phyloP scores from a whole-genome alignment of 2,113 vertebrate species.

The Chitala chitala region DNA sequence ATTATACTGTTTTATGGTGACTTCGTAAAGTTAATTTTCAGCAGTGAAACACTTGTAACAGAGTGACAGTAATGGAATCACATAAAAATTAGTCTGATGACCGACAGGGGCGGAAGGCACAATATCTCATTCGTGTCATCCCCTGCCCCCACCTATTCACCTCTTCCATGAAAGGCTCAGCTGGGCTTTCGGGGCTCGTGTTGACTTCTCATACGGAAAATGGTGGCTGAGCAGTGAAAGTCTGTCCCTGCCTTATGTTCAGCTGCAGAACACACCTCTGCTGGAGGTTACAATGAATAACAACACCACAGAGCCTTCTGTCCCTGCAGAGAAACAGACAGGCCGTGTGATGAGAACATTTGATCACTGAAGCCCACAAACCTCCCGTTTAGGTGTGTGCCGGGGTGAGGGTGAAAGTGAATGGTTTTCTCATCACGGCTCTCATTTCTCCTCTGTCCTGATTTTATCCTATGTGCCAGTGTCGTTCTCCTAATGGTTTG shows the following conservation, averaged over 20 bases:
- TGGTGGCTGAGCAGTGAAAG: not conserved
- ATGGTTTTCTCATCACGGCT: not conserved
- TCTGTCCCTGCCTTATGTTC: not conserved
- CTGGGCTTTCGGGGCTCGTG: not conserved
- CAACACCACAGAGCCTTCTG: not conserved
- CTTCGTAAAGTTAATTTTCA: not conserved
- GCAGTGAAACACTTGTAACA: not conserved
- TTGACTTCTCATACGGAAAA: constrained; percentile 6
- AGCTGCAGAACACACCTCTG: not conserved
- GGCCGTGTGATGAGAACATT: constrained; percentile 8
- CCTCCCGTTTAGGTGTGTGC: constrained; percentile 9
- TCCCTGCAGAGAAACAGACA: not conserved
- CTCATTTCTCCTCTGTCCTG: not conserved
- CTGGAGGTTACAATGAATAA: no score
- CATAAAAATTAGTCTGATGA: not conserved
- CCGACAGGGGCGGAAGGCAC: not conserved
- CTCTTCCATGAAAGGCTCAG: not conserved
- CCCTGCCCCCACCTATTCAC: not conserved
- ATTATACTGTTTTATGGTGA: not conserved
- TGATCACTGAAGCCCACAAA: not conserved
- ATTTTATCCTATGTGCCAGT: not conserved
- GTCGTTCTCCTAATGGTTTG: not conserved
- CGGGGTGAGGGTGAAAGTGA: not conserved
- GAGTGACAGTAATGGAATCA: constrained; percentile 10
- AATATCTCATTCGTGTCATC: no score